phyloP scores from a whole-genome alignment of 2,888 invertebrate species.

The Horisme vitalbata region DNA sequence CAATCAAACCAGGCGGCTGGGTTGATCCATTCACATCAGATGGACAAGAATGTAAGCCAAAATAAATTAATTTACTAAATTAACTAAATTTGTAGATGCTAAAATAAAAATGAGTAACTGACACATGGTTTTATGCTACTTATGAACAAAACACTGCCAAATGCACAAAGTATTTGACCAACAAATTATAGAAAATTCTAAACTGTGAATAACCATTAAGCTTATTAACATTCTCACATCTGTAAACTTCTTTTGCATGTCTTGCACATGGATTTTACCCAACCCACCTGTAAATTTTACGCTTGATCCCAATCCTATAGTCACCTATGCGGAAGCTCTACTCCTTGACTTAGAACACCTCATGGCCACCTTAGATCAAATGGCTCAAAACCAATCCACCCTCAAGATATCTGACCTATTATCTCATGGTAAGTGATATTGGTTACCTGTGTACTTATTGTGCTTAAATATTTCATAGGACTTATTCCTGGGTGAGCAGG shows the following conservation, averaged over 20 bases:
- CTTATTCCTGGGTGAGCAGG: too few relatives aligned
- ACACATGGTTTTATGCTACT: conserved; percentile 24
- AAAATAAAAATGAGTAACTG: conserved; percentile 13
- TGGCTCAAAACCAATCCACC: conserved; percentile 79
- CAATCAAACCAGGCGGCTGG: conserved; percentile 55
- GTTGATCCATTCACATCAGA: conserved; percentile 70
- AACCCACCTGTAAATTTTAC: conserved; percentile 58
- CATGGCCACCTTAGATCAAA: conserved; percentile 81
- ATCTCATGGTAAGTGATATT: conserved; percentile 72
- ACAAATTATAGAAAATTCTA: conserved; percentile 11
- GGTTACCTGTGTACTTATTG: neutral
- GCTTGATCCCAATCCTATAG: conserved; percentile 70
- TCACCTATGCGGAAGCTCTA: conserved; percentile 80
- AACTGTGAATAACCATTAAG: conserved; percentile 19
- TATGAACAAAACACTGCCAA: conserved; percentile 25
- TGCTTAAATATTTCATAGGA: too few relatives aligned
- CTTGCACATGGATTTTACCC: conserved; percentile 78
- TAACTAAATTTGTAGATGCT: conserved; percentile 17
- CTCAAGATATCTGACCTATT: conserved; percentile 80
- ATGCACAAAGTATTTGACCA: conserved; percentile 26
- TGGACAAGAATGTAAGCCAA: conserved; percentile 78
- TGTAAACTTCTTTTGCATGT: conserved; percentile 77
- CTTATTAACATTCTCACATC: conserved; percentile 30
- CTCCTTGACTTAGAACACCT: conserved; percentile 82
- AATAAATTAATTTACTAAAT: neutral